Evolutionary conservation across 2,797 vertebrate genomes (phyloP).

Genomic region (Squalus acanthias): DNA sequence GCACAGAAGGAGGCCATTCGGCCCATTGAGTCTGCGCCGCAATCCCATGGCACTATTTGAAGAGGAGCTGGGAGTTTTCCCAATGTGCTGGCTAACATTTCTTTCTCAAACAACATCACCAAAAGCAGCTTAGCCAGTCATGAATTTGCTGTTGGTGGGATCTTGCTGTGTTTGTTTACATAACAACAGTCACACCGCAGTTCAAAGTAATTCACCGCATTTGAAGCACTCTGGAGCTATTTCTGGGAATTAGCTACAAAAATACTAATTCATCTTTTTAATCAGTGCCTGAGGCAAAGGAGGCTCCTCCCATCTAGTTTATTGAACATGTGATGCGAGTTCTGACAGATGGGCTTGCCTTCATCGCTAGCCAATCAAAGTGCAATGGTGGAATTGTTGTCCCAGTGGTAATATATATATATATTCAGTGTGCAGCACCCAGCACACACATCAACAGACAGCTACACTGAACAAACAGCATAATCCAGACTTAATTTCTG

Average conservation of each 20-base stretch:
- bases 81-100: neutral
- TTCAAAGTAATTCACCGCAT: neutral
- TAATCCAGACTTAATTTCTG: neutral
- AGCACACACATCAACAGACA: neutral
- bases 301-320: neutral
- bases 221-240: neutral
- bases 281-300: neutral
- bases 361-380: neutral
- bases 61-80: neutral
- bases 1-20: too few species aligned
- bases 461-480: neutral
- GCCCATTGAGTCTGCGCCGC: too few species aligned
- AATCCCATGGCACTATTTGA: neutral
- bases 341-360: slow-evolving; percentile 11
- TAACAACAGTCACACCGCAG: too few species aligned
- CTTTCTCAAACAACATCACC: too few species aligned
- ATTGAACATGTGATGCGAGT: neutral
- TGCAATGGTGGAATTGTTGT: neutral
- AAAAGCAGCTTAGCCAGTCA: neutral
- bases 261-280: neutral
- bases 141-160: neutral
- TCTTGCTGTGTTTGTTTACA: too few species aligned
- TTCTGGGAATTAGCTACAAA: neutral
- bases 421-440: neutral
- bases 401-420: neutral